Conservation (phyloP, 2,888 invertebrate genomes). For the Encarsia formosa region DNA sequence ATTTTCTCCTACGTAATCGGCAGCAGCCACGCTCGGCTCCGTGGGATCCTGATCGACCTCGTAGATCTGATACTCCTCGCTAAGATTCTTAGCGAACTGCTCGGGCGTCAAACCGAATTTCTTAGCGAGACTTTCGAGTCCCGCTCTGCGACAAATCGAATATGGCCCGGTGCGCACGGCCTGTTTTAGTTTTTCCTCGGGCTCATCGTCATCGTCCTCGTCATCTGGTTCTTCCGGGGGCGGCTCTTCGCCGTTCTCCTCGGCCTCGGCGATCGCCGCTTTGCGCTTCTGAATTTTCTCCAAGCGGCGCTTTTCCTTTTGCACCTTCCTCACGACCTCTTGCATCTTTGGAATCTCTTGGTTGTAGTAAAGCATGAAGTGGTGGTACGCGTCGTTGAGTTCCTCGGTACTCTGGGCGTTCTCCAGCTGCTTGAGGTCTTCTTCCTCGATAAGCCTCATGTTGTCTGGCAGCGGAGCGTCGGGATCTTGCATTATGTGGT, state of each 20-base stretch:
- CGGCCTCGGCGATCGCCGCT: slow-evolving; percentile 59
- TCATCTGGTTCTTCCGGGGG: slow-evolving; percentile 59
- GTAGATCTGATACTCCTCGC: slow-evolving; percentile 91
- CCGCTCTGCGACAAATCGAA: slow-evolving; percentile 79
- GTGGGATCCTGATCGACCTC: slow-evolving; percentile 89
- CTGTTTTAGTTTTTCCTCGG: slow-evolving; percentile 67
- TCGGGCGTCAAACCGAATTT: slow-evolving; percentile 91
- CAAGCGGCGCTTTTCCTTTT: slow-evolving; percentile 60
- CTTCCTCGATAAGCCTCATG: slow-evolving; percentile 75
- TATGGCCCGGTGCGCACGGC: slow-evolving; percentile 86
- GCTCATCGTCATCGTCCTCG: slow-evolving; percentile 53
- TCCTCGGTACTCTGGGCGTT: slow-evolving; percentile 84
- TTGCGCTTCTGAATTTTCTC: slow-evolving; percentile 53
- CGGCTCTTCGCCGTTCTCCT: slow-evolving; percentile 61
- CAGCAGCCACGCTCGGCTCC: slow-evolving; percentile 79
- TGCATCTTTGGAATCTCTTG: slow-evolving; percentile 81
- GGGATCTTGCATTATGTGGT: slow-evolving; percentile 62
- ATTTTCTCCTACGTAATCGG: slow-evolving; percentile 57
- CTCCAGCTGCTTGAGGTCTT: slow-evolving; percentile 76
- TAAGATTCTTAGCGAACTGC: slow-evolving; percentile 92
- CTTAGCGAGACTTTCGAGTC: slow-evolving; percentile 78
- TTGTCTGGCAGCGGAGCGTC: slow-evolving; percentile 75
- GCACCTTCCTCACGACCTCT: slow-evolving; percentile 64
- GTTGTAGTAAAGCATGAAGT: slow-evolving; percentile 90
- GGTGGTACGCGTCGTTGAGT: slow-evolving; percentile 86